Percentiles rank a stretch among this genome's conserved stretches.
phyloP scores from a whole-genome alignment of 2,797 vertebrate genomes.

The Notoglanidium macrostoma region DNA sequence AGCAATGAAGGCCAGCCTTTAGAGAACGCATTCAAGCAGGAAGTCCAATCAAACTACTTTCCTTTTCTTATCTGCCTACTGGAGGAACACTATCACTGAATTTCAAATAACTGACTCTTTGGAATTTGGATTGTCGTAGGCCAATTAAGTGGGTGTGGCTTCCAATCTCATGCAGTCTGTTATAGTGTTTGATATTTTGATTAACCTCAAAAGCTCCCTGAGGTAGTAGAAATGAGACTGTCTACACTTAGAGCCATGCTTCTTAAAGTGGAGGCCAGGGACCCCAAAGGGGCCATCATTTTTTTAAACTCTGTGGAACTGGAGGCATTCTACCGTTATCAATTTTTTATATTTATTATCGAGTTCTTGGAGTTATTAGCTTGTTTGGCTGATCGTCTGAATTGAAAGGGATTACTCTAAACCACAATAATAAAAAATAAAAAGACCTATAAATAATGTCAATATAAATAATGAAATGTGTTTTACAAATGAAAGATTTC shows the following conservation, averaged over 20 bases:
- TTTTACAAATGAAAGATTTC: no score
- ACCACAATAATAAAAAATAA: neutral
- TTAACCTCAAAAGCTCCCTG: neutral
- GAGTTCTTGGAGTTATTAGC: neutral
- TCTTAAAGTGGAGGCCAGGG: no score
- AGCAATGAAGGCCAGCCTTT: neutral
- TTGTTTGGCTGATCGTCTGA: neutral
- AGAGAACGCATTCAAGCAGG: neutral
- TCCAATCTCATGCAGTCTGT: neutral
- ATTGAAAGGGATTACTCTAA: neutral
- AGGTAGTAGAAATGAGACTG: neutral
- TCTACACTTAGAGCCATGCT: neutral
- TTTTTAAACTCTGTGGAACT: neutral
- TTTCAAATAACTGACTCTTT: neutral
- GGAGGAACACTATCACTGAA: neutral
- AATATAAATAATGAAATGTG: neutral
- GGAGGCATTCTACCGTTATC: neutral
- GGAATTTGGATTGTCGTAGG: neutral
- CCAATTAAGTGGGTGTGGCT: neutral
- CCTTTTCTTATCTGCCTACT: neutral
- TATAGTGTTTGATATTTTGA: neutral
- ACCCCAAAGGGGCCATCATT: neutral
- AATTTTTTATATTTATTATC: neutral
- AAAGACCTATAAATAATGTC: neutral
- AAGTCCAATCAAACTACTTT: constrained; percentile 25